phyloP scores from a whole-genome alignment of 1,140 invertebrate species.

The Plectrocnemia conspersa region DNA sequence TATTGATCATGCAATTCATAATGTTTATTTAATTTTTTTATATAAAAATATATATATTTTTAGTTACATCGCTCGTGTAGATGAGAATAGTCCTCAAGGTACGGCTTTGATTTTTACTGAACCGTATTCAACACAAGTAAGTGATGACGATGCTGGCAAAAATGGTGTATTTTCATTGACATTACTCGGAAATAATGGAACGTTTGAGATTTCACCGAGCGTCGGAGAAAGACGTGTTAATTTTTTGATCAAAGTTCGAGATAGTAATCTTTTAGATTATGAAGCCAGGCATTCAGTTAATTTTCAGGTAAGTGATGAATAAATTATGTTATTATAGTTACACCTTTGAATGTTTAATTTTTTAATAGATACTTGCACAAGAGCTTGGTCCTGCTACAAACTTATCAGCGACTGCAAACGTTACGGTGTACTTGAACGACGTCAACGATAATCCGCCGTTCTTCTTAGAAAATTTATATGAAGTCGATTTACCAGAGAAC shows the following conservation, averaged over 20 bases:
- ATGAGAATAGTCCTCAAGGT: conserved; percentile 79
- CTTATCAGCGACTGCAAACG: conserved; percentile 64
- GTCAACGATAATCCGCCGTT: conserved; percentile 85
- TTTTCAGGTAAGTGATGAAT: conserved; percentile 55
- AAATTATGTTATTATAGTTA: conserved; percentile 24
- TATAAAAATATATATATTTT: conserved; percentile 31
- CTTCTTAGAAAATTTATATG: conserved; percentile 70
- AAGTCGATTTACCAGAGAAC: conserved; percentile 73
- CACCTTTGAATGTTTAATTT: conserved; percentile 13
- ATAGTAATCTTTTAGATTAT: conserved; percentile 77
- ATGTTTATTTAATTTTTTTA: conserved; percentile 10
- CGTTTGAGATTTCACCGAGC: conserved; percentile 83
- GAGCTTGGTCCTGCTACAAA: conserved; percentile 71
- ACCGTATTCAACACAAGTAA: conserved; percentile 65
- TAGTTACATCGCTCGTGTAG: conserved; percentile 69
- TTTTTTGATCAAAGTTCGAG: conserved; percentile 78
- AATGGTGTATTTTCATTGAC: conserved; percentile 79
- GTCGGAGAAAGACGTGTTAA: conserved; percentile 75
- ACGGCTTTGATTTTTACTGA: conserved; percentile 66
- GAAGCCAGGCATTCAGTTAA: conserved; percentile 68
- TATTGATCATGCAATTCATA: conserved; percentile 28
- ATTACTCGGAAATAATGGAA: conserved; percentile 75
- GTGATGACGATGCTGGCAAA: conserved; percentile 72
- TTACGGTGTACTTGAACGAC: conserved; percentile 78
- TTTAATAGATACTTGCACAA: conserved; percentile 66